phyloP scores from a whole-genome alignment of 2,888 invertebrate genomes.

The Sinhomidia bicolor region DNA sequence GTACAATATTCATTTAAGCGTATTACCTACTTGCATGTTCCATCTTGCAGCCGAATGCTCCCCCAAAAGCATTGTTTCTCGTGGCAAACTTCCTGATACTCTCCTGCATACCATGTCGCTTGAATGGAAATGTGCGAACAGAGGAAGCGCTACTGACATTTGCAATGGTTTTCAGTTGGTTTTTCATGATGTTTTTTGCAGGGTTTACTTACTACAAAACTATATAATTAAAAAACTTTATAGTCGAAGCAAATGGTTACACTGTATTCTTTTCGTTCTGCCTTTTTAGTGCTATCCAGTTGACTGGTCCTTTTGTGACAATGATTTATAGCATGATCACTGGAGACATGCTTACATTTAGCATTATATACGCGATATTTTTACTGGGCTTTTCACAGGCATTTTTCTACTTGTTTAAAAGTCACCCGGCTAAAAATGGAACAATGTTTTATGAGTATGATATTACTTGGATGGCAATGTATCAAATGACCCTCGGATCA shows the following conservation, averaged over 20 bases:
- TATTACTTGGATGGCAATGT: constrained; percentile 98
- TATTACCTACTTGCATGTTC: neutral
- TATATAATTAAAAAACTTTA: neutral
- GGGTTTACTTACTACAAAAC: constrained; percentile 86
- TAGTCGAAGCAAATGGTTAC: neutral
- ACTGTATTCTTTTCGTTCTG: too few species aligned
- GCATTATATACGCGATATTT: constrained; percentile 97
- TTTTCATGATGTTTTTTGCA: constrained; percentile 98
- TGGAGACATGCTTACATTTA: constrained; percentile 99
- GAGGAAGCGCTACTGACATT: constrained; percentile 97
- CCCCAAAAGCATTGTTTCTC: constrained; percentile 96
- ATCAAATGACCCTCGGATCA: constrained; percentile 98
- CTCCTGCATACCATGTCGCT: constrained; percentile 93
- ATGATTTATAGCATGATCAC: constrained; percentile 99
- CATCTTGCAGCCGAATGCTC: constrained; percentile 88
- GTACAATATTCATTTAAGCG: too few species aligned
- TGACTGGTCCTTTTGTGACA: constrained; percentile 99
- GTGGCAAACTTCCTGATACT: constrained; percentile 94
- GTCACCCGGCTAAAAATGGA: constrained; percentile 90
- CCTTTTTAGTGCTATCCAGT: constrained; percentile 90
- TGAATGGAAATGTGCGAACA: constrained; percentile 87
- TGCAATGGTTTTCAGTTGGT: constrained; percentile 98
- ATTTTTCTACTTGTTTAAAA: constrained; percentile 96
- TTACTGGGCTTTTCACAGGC: constrained; percentile 98
- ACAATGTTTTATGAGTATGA: constrained; percentile 92